A percentile compares a stretch with the other conserved stretches of the same genome.
These are phyloP conservation scores for Dicyrtomina minuta DNA, from an alignment of 2,888 invertebrate genomes.

Conservation along the genomic window DNA sequence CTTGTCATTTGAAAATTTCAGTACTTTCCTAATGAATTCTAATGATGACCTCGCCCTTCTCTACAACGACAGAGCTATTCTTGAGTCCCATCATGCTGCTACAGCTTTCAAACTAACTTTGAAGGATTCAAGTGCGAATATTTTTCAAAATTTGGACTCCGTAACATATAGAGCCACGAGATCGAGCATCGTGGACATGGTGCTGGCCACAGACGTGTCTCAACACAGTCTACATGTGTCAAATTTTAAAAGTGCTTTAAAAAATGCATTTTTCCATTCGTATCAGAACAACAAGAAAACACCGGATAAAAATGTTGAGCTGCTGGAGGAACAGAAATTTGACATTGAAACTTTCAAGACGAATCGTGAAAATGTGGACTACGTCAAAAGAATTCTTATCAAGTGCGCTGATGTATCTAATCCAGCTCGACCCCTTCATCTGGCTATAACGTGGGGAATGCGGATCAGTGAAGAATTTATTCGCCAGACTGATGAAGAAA, in stretches of 20 bases:
- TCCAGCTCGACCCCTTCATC: slow-evolving; percentile 24
- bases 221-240: slow-evolving; percentile 20
- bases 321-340: background rate
- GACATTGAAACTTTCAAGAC: slow-evolving; percentile 61
- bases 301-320: no score
- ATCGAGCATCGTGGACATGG: slow-evolving; percentile 31
- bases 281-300: no score
- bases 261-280: background rate
- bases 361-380: slow-evolving; percentile 1
- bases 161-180: slow-evolving; percentile 9
- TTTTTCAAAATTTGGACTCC: slow-evolving; percentile 25
- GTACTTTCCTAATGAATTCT: slow-evolving; percentile 28
- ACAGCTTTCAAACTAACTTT: slow-evolving; percentile 23
- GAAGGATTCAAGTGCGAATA: slow-evolving; percentile 12
- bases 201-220: slow-evolving; percentile 32
- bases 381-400: slow-evolving; percentile 28
- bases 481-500: slow-evolving; percentile 94
- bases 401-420: slow-evolving; percentile 32
- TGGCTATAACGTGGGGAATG: slow-evolving; percentile 78
- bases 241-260: slow-evolving; percentile 8
- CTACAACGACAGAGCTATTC: slow-evolving; percentile 30
- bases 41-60: slow-evolving; percentile 17
- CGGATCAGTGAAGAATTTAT: slow-evolving; percentile 97
- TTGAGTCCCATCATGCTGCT: slow-evolving; percentile 33
- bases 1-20: no score